phyloP scores from a whole-genome alignment of 2,888 invertebrate species.

The Andrena trimmerana region DNA sequence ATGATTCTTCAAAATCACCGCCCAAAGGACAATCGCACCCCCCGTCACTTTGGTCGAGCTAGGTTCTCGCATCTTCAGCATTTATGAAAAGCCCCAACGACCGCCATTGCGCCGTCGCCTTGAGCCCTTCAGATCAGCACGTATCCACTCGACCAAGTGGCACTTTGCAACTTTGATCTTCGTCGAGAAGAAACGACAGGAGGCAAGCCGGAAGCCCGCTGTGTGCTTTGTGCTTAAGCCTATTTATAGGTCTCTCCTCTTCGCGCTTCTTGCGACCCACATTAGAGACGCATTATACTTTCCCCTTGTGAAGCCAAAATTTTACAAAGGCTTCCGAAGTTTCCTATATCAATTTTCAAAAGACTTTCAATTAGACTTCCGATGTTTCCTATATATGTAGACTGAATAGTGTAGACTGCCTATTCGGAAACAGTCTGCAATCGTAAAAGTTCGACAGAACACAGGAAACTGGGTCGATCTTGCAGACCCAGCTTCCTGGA shows the following conservation, averaged over 20 bases:
- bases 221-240: constrained; percentile 51
- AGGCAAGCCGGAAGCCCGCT: constrained; percentile 20
- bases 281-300: constrained; percentile 25
- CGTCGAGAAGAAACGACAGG: constrained; percentile 42
- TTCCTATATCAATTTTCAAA: too few relatives aligned
- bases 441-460: neutral
- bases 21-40: constrained; percentile 7
- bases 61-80: constrained; percentile 42
- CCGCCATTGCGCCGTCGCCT: constrained; percentile 26
- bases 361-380: too few relatives aligned
- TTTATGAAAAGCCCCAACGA: constrained; percentile 39
- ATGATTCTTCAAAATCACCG: constrained; percentile 12
- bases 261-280: constrained; percentile 27
- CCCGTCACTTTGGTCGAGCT: constrained; percentile 11
- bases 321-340: constrained; percentile 3
- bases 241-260: constrained; percentile 54
- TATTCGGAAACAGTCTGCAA: neutral
- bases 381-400: too few relatives aligned
- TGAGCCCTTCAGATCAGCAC: constrained; percentile 52
- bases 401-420: neutral
- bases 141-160: constrained; percentile 45
- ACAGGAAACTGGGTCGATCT: constrained; percentile 10
- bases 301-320: constrained; percentile 13
- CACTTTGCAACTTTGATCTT: constrained; percentile 66
- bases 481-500: constrained; percentile 19